These are phyloP conservation scores for Aplochiton taeniatus DNA, from an alignment of 2,797 vertebrate species.

Conservation along the genomic window DNA sequence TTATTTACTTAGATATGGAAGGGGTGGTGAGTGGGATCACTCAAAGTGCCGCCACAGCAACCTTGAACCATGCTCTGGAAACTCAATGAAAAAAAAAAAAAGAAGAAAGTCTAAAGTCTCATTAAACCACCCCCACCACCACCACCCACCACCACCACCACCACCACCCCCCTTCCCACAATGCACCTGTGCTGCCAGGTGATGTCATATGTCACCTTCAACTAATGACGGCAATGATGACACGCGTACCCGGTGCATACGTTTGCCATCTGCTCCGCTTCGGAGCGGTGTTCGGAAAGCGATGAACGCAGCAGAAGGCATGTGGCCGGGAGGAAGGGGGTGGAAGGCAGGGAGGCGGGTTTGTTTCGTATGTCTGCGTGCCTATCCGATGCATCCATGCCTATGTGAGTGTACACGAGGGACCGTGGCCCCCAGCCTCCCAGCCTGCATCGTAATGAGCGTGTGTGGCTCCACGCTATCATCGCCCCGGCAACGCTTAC, in stretches of 20 bases:
- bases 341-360: neutral
- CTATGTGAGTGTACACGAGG: no score
- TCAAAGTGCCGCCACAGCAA: slow-evolving; percentile 64
- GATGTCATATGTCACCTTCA: slow-evolving; percentile 78
- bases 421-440: no score
- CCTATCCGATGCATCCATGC: no score
- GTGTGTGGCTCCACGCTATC: no score
- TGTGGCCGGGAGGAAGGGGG: neutral
- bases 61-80: slow-evolving; percentile 60
- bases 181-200: slow-evolving; percentile 52
- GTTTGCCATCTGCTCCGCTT: slow-evolving; percentile 74
- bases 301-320: neutral
- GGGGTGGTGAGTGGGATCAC: slow-evolving; percentile 46
- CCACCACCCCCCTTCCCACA: no score
- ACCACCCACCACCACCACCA: no score
- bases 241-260: slow-evolving; percentile 68
- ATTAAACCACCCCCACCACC: slow-evolving; percentile 15
- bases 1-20: slow-evolving; percentile 64
- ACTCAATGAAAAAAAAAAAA: slow-evolving; percentile 33
- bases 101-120: slow-evolving; percentile 47
- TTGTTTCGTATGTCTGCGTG: neutral
- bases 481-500: no score
- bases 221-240: slow-evolving; percentile 76
- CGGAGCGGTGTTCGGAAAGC: neutral
- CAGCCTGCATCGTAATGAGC: no score